phyloP scores from a whole-genome alignment of 2,797 vertebrate species.

The Presbytis comata region DNA sequence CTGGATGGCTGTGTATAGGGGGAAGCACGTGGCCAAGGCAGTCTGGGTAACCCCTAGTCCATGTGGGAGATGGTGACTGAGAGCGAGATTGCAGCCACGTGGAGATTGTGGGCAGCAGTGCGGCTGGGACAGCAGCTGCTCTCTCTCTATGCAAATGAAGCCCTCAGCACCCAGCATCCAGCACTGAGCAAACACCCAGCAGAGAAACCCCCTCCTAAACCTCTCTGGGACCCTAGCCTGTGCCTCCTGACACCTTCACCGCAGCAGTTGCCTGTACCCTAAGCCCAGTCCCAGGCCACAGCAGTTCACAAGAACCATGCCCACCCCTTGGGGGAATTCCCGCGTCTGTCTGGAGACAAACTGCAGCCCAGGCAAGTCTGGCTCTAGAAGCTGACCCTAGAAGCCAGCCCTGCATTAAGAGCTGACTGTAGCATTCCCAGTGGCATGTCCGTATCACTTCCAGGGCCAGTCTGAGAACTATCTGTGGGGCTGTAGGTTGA shows the following conservation, averaged over 20 bases:
- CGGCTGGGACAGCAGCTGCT: neutral
- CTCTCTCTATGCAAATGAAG: conserved; percentile 57
- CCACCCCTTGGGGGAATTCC: conserved; percentile 43
- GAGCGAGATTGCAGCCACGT: neutral
- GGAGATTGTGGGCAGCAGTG: neutral
- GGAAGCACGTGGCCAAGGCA: neutral
- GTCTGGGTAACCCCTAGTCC: neutral
- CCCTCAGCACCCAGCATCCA: neutral
- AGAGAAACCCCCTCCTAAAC: conserved; percentile 45
- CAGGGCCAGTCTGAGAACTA: neutral
- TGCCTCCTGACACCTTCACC: conserved; percentile 55
- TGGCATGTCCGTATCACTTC: fast-evolving
- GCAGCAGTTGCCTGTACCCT: neutral
- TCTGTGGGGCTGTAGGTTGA: neutral
- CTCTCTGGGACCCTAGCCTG: neutral
- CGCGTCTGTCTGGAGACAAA: neutral
- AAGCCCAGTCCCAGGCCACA: neutral
- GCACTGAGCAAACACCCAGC: neutral
- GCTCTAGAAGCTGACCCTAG: neutral
- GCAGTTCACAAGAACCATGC: neutral
- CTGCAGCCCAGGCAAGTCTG: neutral
- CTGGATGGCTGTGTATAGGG: neutral
- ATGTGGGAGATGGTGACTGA: neutral
- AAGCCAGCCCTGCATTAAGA: neutral
- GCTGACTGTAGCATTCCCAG: neutral